phyloP scores from a whole-genome alignment of 2,888 invertebrate species.

The Lobophora halterata region DNA sequence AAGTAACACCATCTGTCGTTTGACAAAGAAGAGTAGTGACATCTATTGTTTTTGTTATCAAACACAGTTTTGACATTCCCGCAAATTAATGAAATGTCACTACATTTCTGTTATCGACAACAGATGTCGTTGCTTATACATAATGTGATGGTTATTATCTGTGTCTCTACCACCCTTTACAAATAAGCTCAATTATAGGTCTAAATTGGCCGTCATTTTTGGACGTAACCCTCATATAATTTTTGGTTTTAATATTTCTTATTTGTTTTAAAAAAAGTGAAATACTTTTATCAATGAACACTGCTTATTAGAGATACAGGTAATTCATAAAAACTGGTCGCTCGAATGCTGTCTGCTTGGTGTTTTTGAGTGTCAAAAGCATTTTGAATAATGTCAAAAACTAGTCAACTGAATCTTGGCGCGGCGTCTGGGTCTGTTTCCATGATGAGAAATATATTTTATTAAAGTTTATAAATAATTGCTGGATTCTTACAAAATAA shows the following conservation, averaged over 20 bases:
- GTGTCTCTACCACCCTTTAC: constrained; percentile 5
- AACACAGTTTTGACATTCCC: constrained; percentile 4
- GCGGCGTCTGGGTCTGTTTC: constrained; percentile 18
- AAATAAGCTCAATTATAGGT: no score
- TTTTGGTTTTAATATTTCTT: no score
- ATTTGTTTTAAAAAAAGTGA: no score
- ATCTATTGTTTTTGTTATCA: constrained; percentile 24
- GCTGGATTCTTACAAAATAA: constrained; percentile 9
- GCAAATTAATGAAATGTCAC: constrained; percentile 22
- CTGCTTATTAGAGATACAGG: constrained; percentile 4
- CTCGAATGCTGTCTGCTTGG: constrained; percentile 13
- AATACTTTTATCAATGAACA: no score
- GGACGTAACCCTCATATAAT: no score
- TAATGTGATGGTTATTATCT: constrained; percentile 8
- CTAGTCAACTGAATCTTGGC: constrained; percentile 15
- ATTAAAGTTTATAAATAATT: constrained; percentile 4
- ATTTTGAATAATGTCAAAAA: constrained; percentile 3
- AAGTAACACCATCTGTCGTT: constrained; percentile 35
- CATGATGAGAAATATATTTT: constrained; percentile 18
- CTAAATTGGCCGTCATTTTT: no score
- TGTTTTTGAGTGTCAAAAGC: constrained; percentile 5
- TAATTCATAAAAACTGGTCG: constrained; percentile 11
- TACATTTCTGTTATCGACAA: constrained; percentile 30
- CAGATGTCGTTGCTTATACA: constrained; percentile 31
- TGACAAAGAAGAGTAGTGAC: constrained; percentile 29